A percentile compares a stretch with the other conserved stretches of the same genome.
Conservation (phyloP, 64 coral and sea anemone genomes). For the Anthopleura sola region DNA sequence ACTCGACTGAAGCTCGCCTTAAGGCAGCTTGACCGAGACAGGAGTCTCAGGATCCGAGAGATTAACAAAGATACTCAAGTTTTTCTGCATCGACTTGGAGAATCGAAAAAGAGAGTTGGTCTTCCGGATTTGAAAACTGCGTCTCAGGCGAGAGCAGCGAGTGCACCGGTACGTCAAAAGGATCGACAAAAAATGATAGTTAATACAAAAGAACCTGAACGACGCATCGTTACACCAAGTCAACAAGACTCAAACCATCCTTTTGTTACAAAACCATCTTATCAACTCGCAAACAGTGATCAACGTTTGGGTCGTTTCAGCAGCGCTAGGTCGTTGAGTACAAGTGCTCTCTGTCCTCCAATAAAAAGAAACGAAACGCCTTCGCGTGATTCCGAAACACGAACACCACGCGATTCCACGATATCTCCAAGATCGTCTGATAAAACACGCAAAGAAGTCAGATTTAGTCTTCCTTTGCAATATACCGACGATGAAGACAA, state of each 20-base stretch:
- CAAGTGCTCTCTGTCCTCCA: neutral
- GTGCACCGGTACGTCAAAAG: constrained; percentile 16
- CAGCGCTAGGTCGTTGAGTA: neutral
- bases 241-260: neutral
- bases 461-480: neutral
- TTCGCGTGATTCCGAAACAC: neutral
- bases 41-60: constrained; percentile 60
- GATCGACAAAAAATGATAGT: neutral
- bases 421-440: neutral
- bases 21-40: constrained; percentile 75
- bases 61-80: constrained; percentile 73
- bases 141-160: constrained; percentile 3
- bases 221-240: neutral
- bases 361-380: neutral
- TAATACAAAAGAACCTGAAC: neutral
- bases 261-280: neutral
- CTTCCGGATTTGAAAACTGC: neutral
- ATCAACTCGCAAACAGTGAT: neutral
- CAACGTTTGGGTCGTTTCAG: neutral
- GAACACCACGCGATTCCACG: neutral
- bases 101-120: constrained; percentile 22
- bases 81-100: constrained; percentile 57
- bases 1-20: constrained; percentile 70
- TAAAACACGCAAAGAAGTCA: neutral
- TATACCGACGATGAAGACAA: neutral